Conservation (phyloP, 2,113 vertebrate species). For the Neofelis nebulosa region DNA sequence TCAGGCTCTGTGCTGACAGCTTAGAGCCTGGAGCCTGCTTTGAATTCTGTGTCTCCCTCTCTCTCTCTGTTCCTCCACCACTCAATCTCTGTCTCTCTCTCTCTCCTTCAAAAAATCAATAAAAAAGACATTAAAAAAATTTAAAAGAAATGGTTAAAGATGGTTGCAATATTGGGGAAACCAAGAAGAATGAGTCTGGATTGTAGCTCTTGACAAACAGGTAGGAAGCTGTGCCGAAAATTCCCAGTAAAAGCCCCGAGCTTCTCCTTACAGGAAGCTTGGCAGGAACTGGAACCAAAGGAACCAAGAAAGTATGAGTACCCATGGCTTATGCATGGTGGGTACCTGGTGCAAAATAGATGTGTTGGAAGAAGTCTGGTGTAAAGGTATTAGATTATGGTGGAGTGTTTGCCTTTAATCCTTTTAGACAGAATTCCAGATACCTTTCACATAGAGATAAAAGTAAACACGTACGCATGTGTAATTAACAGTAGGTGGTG, state of each 20-base stretch:
- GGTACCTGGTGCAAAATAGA: neutral
- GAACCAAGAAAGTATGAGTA: constrained; percentile 42
- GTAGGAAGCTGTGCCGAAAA: neutral
- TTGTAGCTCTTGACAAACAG: constrained; percentile 30
- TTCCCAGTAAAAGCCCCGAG: neutral
- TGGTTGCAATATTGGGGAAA: neutral
- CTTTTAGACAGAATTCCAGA: neutral
- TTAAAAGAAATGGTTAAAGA: neutral
- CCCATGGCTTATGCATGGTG: neutral
- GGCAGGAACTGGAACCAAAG: neutral
- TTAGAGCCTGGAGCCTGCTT: no score
- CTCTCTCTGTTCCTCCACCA: no score
- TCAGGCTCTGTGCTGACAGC: no score
- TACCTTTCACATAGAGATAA: neutral
- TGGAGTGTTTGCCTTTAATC: neutral
- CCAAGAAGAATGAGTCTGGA: neutral
- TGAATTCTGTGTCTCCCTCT: no score
- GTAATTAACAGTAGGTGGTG: neutral
- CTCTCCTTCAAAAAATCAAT: no score
- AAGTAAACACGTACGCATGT: neutral
- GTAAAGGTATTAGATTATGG: neutral
- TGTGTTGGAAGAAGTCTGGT: neutral
- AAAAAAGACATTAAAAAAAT: neutral
- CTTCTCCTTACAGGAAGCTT: constrained; percentile 20
- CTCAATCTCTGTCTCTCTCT: no score